Evolutionary conservation across 1,140 invertebrate species (phyloP), one percentile per base, ranked within the genome.

Genomic region (Drosophila prosaltans): DNA sequence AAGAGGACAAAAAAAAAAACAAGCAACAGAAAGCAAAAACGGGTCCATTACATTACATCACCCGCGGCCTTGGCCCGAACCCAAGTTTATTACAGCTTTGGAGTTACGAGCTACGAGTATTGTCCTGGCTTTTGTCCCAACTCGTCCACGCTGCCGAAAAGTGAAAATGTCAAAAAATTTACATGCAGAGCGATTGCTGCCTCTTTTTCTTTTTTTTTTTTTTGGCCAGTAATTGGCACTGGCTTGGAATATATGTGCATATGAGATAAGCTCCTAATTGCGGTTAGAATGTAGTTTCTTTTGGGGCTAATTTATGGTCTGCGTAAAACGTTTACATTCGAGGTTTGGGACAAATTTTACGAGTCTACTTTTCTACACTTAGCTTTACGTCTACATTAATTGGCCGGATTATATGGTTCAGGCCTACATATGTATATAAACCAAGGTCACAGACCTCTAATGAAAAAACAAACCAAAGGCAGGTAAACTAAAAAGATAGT

Each of bases 121-220:
- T 79, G 57, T 68, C 51, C 21, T 66, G 36, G 21, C 39, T 16
- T 51, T 76, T 75, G 32, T 39, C 8, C 24, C 26, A n/a, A 2
- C 36, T 30, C 32, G 40, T 54, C 21, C 45, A 41, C 10, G 43
- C 21, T 59, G 62, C 51, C 30, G 57, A 69, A 75, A 75, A 78
- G 75, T 75, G 81, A 76, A 77, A 78, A 81, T 67, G 75, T 40
- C 59, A 30, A 58, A 30, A 64, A 70, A 85, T 85, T 85, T 85
- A 65, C 78, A 69, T 67, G 48, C 30, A 74, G 57, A 75, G 58
- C 40, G 58, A 45, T 36, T 69, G 72, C 55, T 66, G 45, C 10
- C 45, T 51, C 45, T 8, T 24, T 51, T 48, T 24, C 4, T 7
- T 48, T 48, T 2, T 30, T 30, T 30, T 30, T 30, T 60, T 75